Evolutionary conservation across 1,140 invertebrate species (phyloP), one percentile per base, ranked within the genome.

Genomic region (Parasteatoda tepidariorum): DNA sequence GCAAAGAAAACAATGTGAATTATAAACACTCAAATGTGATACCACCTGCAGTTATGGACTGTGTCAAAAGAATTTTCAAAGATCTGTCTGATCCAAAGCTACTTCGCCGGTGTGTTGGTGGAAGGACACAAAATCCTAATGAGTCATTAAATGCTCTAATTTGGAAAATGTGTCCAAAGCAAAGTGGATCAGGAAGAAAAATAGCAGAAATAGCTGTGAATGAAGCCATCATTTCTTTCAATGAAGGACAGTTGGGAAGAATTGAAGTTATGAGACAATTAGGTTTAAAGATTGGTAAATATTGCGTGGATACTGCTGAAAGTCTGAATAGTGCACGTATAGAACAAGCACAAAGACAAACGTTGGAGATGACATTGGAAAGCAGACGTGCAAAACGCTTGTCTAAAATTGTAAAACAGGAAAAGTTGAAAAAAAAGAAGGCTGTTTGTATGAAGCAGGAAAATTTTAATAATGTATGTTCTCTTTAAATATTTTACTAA

Each of bases 111-210:
- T 67, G 64, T 31, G 13, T 67, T 22, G 64, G 31, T 22, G 64
- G 64, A 9, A 67, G 22, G 22, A 67, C 64, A 13, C 64, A 67
- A 31, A 67, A 67, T 31, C 11, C 31, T 4, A 67, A 67, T 24
- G 64, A 67, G 31, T 67, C 64, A 13, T 31, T 33, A 15, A 67
- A 67, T 31, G 13, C 64, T 28, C 5, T 67, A 31, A 67, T 67
- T 67, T 67, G 64, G 64, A 26, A 67, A 33, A 28, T 31, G 9
- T 28, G 64, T 31, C 64, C 64, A 28, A 67, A 67, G 31, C 15
- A 28, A 11, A 15, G 9, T 9, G 31, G 64, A 28, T 31, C 6
- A 11, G 64, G 64, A 15, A 7, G 13, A 9, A 31, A 15, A 13
- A 22, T 67, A 28, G 22, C 64, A 6, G 30, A 67, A 31, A 67